Evolutionary conservation across 2,797 vertebrate genomes (phyloP).

Genomic region (Parauchenoglanis punctatus): DNA sequence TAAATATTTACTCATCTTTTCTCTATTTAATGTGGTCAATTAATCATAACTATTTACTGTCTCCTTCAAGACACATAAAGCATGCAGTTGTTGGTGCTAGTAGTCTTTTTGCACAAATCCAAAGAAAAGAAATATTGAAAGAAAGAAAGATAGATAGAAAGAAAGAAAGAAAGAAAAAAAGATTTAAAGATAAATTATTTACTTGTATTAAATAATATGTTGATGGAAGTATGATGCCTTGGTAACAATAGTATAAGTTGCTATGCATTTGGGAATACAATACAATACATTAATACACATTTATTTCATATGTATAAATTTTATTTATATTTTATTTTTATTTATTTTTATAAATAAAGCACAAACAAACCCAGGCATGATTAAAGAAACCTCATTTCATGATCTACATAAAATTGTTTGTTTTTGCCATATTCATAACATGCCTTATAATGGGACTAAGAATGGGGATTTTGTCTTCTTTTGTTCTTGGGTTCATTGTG

Average conservation of each 20-base stretch:
- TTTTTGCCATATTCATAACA: not conserved
- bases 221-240: not conserved
- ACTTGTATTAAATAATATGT: not conserved
- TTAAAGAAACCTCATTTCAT: not conserved
- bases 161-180: not conserved
- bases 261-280: not conserved
- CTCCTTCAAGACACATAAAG: not conserved
- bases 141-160: not conserved
- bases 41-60: not conserved
- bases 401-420: not conserved
- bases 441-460: not conserved
- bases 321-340: no score
- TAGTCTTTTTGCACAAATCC: not conserved
- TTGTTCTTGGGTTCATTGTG: not conserved
- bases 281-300: not conserved
- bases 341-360: no score
- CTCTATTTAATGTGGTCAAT: not conserved
- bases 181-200: not conserved
- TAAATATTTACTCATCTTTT: not conserved
- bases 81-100: no score
- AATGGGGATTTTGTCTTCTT: not conserved
- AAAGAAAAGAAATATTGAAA: not conserved
- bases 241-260: not conserved
- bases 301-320: conserved; percentile 3
- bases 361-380: not conserved